A percentile compares a stretch with the other conserved stretches of the same genome.
Conservation (phyloP, 2,797 vertebrate species). For the Miichthys miiuy region DNA sequence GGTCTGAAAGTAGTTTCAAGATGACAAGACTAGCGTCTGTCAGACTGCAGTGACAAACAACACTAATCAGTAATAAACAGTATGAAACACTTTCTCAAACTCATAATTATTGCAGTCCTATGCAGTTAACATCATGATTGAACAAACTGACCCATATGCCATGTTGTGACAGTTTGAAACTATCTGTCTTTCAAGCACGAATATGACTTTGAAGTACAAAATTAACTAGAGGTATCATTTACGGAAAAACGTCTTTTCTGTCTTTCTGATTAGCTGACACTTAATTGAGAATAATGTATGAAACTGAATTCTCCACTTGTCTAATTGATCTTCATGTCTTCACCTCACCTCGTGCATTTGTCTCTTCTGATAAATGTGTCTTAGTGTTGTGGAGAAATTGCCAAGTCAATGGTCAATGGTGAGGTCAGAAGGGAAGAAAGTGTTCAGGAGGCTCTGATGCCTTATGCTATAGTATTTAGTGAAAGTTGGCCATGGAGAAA, state of each 20-base stretch:
- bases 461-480: too few relatives aligned
- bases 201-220: not conserved
- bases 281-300: not conserved
- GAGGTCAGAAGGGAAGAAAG: too few relatives aligned
- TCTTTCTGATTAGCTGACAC: not conserved
- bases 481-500: too few relatives aligned
- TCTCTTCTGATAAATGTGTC: not conserved
- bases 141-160: not conserved
- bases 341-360: not conserved
- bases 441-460: too few relatives aligned
- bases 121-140: conserved; percentile 19
- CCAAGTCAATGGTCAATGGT: too few relatives aligned
- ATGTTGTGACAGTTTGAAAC: conserved; percentile 10
- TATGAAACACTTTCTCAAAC: conserved; percentile 22
- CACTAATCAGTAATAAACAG: conserved; percentile 19
- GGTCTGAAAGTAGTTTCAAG: conserved; percentile 47
- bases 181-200: not conserved
- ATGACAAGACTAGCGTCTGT: conserved; percentile 47
- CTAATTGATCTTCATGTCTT: not conserved
- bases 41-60: conserved; percentile 32
- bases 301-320: not conserved
- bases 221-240: too few relatives aligned
- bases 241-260: too few relatives aligned
- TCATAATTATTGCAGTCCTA: conserved; percentile 6
- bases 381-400: not conserved